Evolutionary conservation across 2,113 vertebrate species (phyloP).

Genomic region (Boleophthalmus pectinirostris): DNA sequence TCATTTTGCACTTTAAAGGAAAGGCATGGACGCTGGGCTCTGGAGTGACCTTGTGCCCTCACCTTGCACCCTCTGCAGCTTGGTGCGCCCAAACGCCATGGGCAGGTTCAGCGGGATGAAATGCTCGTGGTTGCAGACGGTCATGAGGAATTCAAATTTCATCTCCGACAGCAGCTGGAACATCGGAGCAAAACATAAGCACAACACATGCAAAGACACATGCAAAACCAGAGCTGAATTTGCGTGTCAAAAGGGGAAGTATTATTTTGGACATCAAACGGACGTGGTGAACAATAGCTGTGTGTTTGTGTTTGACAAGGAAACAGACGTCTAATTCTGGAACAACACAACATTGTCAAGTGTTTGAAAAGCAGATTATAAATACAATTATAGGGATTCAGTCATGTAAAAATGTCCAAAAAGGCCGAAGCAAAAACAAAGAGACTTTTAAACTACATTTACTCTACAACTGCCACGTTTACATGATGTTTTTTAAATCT

Average conservation of each 20-base stretch:
- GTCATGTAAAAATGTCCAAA: too few relatives aligned
- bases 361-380: neutral
- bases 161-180: conserved; percentile 88
- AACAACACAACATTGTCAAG: neutral
- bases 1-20: neutral
- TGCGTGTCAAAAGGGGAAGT: conserved; percentile 46
- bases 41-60: conserved; percentile 29
- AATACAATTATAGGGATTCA: too few relatives aligned
- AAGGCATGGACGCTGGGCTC: too few relatives aligned
- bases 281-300: neutral
- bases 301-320: neutral
- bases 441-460: too few relatives aligned
- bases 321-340: neutral
- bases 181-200: neutral
- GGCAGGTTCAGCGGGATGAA: conserved; percentile 96
- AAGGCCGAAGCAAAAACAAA: too few relatives aligned
- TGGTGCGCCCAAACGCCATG: conserved; percentile 92
- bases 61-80: conserved; percentile 92
- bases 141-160: conserved; percentile 96
- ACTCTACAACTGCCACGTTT: too few relatives aligned
- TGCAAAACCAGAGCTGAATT: conserved; percentile 6
- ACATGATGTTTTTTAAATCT: too few relatives aligned
- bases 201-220: conserved; percentile 4
- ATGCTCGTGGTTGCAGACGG: conserved; percentile 93
- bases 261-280: neutral